These are phyloP conservation scores for Hylaeus volcanicus DNA, from an alignment of 1,140 invertebrate genomes.

Conservation along the genomic window DNA sequence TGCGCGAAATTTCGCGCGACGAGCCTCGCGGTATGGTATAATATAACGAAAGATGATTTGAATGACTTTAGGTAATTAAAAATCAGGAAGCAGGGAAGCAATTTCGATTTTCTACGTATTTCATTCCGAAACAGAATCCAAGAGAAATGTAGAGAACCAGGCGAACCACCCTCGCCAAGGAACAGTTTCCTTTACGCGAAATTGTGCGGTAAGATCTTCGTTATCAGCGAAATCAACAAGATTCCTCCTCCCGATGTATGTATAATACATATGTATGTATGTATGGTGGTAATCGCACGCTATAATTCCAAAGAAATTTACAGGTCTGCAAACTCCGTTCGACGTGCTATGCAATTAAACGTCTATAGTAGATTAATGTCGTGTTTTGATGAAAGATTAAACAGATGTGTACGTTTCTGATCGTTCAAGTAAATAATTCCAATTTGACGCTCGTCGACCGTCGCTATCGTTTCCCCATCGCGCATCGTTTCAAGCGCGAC, in stretches of 20 bases:
- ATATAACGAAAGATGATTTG: not conserved
- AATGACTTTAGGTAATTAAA: not conserved
- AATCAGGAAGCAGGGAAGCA: no score
- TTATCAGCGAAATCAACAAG: not conserved
- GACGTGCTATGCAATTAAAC: no score
- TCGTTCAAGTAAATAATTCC: no score
- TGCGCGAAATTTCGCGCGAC: not conserved
- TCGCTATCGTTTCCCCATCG: not conserved
- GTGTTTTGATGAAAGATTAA: no score
- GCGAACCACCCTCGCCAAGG: not conserved
- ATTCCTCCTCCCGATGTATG: not conserved
- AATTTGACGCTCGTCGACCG: not conserved
- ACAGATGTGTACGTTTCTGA: no score
- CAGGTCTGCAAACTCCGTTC: no score
- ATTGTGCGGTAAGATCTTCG: not conserved
- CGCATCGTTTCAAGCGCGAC: not conserved
- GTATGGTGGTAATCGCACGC: not conserved
- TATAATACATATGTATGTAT: no score
- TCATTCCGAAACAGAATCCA: no score
- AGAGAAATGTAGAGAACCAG: no score
- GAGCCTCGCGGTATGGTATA: no score
- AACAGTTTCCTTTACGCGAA: not conserved
- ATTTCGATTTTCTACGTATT: no score
- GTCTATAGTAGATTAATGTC: not conserved
- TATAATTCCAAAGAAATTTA: not conserved